Percentiles rank a stretch among this genome's conserved stretches.
These are phyloP conservation scores for Drosophila vallismaia DNA, from an alignment of 2,888 invertebrate genomes.

Conservation along the genomic window DNA sequence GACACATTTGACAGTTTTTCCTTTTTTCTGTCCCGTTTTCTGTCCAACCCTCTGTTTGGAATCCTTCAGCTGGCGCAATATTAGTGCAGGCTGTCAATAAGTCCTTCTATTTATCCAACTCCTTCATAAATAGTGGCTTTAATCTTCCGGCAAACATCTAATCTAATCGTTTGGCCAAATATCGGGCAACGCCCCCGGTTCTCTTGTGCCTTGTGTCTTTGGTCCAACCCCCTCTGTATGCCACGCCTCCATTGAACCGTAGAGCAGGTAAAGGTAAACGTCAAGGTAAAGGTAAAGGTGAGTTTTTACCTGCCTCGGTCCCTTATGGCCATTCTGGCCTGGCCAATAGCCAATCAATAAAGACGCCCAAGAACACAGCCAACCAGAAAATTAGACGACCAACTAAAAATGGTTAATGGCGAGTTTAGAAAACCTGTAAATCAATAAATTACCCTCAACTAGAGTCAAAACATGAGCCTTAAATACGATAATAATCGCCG, in stretches of 20 bases:
- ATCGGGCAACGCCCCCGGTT: slow-evolving; percentile 51
- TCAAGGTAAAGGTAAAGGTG: slow-evolving; percentile 16
- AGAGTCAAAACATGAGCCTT: slow-evolving; percentile 51
- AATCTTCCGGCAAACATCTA: slow-evolving; percentile 50
- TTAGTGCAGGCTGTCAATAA: slow-evolving; percentile 71
- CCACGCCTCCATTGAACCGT: background rate
- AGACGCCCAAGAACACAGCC: too few species aligned
- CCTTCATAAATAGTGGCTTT: slow-evolving; percentile 12
- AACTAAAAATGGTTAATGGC: background rate
- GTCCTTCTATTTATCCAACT: slow-evolving; percentile 24
- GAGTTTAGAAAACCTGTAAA: too few species aligned
- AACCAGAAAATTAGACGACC: background rate
- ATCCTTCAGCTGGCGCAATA: slow-evolving; percentile 57
- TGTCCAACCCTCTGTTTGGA: slow-evolving; percentile 23
- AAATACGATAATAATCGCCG: slow-evolving; percentile 51
- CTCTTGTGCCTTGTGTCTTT: background rate
- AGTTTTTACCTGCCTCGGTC: background rate
- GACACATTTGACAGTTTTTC: slow-evolving; percentile 73
- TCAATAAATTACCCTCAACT: background rate
- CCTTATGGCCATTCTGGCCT: background rate
- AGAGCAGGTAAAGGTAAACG: slow-evolving; percentile 9
- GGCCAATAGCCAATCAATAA: too few species aligned
- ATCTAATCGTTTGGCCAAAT: slow-evolving; percentile 74
- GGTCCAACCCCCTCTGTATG: slow-evolving; percentile 32
- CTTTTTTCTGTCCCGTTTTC: slow-evolving; percentile 13